A percentile compares a stretch with the other conserved stretches of the same genome.
Conservation (phyloP, 1,140 invertebrate genomes). For the Drosophila quadrilineata region DNA sequence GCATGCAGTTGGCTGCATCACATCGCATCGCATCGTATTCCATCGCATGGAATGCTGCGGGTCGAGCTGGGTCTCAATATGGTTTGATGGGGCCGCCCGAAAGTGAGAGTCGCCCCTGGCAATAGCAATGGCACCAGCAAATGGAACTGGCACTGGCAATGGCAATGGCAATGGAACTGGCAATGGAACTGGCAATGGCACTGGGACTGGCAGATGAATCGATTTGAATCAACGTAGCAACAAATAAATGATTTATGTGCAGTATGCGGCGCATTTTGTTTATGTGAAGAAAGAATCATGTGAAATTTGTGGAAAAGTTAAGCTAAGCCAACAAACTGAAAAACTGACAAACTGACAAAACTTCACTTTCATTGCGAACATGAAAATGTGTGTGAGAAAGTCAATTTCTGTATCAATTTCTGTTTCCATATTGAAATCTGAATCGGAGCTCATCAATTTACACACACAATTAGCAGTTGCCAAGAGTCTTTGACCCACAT, state of each 20-base stretch:
- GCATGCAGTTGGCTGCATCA: too few species aligned
- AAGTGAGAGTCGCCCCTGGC: conserved; percentile 50
- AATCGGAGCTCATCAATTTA: conserved; percentile 33
- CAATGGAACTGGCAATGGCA: not conserved
- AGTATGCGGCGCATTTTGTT: conserved; percentile 13
- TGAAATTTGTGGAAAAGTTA: conserved; percentile 57
- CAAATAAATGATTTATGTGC: conserved; percentile 62
- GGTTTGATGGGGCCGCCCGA: conserved; percentile 31
- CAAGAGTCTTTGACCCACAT: conserved; percentile 69
- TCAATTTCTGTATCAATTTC: conserved; percentile 10
- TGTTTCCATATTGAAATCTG: too few species aligned
- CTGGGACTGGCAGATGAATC: conserved; percentile 41
- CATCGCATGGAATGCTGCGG: conserved; percentile 57
- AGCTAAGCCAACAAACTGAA: conserved; percentile 31
- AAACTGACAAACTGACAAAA: conserved; percentile 23
- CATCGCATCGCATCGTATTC: not conserved
- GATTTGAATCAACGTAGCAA: conserved; percentile 50
- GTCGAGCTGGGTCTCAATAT: conserved; percentile 18
- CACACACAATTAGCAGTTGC: conserved; percentile 52
- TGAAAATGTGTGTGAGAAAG: conserved; percentile 60
- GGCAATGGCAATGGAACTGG: too few species aligned
- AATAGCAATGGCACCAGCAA: not conserved
- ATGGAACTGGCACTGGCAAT: conserved; percentile 23
- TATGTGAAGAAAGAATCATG: conserved; percentile 62
- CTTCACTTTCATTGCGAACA: conserved; percentile 56